Percentiles rank a stretch among this genome's conserved stretches.
Evolutionary conservation across 2,797 vertebrate genomes (phyloP).

Genomic region (Dipus sagitta): DNA sequence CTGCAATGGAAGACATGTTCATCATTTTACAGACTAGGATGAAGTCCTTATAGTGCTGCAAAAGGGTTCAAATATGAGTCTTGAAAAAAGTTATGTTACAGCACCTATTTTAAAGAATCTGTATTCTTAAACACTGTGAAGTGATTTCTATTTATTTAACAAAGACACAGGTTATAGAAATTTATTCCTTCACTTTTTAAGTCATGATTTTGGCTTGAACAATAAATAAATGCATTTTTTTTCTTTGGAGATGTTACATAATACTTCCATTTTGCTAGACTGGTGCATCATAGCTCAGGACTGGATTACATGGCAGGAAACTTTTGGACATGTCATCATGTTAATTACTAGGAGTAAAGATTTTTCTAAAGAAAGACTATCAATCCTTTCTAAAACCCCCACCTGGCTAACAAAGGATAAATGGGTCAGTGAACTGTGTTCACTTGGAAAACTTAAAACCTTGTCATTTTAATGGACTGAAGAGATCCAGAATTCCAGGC

Average conservation of each 20-base stretch:
- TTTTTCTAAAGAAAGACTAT: background rate
- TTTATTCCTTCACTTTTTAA: background rate
- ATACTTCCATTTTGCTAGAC: background rate
- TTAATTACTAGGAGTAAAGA: background rate
- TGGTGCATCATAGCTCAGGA: background rate
- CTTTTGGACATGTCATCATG: background rate
- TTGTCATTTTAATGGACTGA: background rate
- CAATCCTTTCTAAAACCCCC: slow-evolving; percentile 8
- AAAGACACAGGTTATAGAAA: background rate
- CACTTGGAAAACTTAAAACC: slow-evolving; percentile 35
- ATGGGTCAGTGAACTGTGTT: slow-evolving; percentile 5
- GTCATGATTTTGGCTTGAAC: background rate
- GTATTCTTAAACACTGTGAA: background rate
- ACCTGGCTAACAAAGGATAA: background rate
- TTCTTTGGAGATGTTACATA: background rate
- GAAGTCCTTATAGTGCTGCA: background rate
- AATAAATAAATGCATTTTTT: background rate
- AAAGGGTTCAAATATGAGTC: background rate
- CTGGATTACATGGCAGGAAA: background rate
- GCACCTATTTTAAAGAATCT: background rate
- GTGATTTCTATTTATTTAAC: slow-evolving; percentile 16
- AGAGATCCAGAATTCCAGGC: background rate
- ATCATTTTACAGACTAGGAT: background rate
- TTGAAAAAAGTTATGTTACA: slow-evolving; percentile 1
- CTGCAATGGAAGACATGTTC: background rate